Conservation (phyloP, 2,888 invertebrate species). For the Laspeyria flexula region DNA sequence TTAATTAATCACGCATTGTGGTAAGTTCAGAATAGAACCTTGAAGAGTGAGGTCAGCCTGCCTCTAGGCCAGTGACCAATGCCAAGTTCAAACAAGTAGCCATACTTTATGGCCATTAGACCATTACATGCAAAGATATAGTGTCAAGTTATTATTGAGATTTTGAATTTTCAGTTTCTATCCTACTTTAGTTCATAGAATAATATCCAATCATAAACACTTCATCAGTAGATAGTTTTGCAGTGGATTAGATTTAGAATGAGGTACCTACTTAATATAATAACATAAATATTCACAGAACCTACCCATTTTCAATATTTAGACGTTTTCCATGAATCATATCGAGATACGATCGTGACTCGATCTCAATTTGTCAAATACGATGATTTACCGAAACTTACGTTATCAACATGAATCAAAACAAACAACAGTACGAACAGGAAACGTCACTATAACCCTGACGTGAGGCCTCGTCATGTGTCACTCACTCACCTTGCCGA, state of each 20-base stretch:
- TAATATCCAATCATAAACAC: background rate
- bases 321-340: background rate
- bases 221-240: no score
- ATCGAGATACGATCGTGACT: slow-evolving; percentile 13
- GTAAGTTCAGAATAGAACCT: slow-evolving; percentile 20
- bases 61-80: slow-evolving; percentile 25
- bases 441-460: slow-evolving; percentile 53
- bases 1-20: slow-evolving; percentile 14
- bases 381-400: slow-evolving; percentile 32
- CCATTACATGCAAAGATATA: background rate
- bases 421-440: slow-evolving; percentile 44
- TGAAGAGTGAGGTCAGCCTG: slow-evolving; percentile 21
- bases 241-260: no score
- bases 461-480: slow-evolving; percentile 35
- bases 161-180: no score
- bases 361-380: slow-evolving; percentile 37
- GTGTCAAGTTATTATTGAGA: background rate
- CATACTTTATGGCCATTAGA: slow-evolving; percentile 1
- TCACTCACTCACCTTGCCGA: slow-evolving; percentile 88
- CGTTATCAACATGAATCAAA: slow-evolving; percentile 43
- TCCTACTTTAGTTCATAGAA: background rate
- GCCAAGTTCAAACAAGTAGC: slow-evolving; percentile 29
- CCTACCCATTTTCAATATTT: background rate
- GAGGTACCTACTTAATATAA: no score
- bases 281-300: no score